These are phyloP conservation scores for Falco cherrug DNA, from an alignment of 2,797 vertebrate species.

Conservation along the genomic window DNA sequence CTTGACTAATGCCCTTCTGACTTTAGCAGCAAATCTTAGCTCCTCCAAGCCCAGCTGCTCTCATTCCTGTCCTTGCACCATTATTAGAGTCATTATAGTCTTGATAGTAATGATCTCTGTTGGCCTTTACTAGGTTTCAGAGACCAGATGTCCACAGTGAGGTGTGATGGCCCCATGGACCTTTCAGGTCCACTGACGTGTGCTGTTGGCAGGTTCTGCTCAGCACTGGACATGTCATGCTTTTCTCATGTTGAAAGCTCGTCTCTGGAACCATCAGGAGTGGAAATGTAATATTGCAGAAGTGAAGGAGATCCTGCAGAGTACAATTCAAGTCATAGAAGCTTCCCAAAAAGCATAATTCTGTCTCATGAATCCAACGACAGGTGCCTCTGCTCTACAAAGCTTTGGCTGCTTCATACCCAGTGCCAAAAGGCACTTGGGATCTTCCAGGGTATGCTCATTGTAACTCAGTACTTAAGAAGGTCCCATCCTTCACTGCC, in stretches of 20 bases:
- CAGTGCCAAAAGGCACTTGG: background rate
- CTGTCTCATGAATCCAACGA: background rate
- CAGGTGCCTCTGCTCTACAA: background rate
- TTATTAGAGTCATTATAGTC: background rate
- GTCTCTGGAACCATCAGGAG: background rate
- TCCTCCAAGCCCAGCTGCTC: background rate
- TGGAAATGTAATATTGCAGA: background rate
- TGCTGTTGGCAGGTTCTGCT: background rate
- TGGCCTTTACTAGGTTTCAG: background rate
- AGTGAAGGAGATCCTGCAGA: background rate
- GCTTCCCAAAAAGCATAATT: background rate
- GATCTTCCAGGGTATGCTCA: background rate
- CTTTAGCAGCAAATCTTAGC: background rate
- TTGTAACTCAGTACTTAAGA: background rate
- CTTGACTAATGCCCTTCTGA: background rate
- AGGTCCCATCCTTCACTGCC: background rate
- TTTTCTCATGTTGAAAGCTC: background rate
- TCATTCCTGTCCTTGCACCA: background rate
- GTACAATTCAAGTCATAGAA: background rate
- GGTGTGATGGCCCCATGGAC: background rate
- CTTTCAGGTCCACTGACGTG: background rate
- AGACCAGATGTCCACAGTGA: background rate
- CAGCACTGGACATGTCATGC: background rate
- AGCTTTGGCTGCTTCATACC: background rate
- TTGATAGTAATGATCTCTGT: background rate